A percentile compares a stretch with the other conserved stretches of the same genome.
Conservation (phyloP, 2,113 vertebrate genomes). For the Anthoscopus minutus region DNA sequence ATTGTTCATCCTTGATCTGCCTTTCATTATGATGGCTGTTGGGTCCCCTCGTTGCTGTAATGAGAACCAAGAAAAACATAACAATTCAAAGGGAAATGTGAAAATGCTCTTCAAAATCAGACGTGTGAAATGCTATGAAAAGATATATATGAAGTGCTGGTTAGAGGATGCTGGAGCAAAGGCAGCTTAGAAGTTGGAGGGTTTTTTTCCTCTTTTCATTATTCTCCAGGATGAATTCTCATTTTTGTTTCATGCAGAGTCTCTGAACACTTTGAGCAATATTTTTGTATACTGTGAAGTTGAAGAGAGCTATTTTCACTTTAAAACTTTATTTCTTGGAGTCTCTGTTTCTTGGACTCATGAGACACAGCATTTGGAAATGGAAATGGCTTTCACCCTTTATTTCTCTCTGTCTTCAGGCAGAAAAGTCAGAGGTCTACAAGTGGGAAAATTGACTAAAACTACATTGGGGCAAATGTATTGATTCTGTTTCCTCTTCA, state of each 20-base stretch:
- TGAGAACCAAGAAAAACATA: constrained; percentile 46
- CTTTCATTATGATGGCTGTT: constrained; percentile 45
- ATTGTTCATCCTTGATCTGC: constrained; percentile 44
- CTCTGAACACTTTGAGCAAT: neutral
- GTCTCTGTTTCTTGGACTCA: neutral
- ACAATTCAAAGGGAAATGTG: constrained; percentile 39
- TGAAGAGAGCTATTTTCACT: neutral
- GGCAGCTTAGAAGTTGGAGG: neutral
- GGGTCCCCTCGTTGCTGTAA: neutral
- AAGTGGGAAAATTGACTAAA: constrained; percentile 9
- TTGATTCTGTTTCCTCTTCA: neutral
- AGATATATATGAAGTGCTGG: neutral
- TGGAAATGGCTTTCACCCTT: neutral
- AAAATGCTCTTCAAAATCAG: constrained; percentile 44
- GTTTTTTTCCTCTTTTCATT: neutral
- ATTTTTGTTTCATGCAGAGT: neutral
- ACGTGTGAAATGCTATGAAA: neutral
- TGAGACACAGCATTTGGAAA: neutral
- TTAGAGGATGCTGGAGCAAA: constrained; percentile 6
- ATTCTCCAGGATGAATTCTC: neutral
- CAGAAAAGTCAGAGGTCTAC: neutral
- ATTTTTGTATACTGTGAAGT: neutral
- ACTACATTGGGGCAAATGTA: neutral
- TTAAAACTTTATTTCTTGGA: constrained; percentile 11
- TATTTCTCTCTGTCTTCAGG: neutral